Evolutionary conservation across 1,140 invertebrate genomes (phyloP).

Genomic region (Nymphalis io): DNA sequence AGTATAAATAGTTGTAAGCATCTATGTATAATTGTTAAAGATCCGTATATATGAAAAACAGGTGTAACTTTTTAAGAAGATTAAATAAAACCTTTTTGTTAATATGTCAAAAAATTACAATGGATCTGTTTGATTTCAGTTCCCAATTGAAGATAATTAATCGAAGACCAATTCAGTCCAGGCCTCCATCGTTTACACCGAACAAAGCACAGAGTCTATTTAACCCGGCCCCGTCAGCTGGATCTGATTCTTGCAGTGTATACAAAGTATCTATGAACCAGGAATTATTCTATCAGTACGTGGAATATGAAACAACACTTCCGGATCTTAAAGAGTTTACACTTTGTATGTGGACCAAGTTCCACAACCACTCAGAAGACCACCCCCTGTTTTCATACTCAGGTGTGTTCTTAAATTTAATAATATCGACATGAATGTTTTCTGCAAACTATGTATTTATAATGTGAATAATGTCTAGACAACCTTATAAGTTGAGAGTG

Average conservation of each 20-base stretch:
- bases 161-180: conserved; percentile 44
- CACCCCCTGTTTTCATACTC: conserved; percentile 91
- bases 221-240: conserved; percentile 41
- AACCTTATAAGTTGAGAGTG: no score
- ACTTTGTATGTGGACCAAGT: conserved; percentile 90
- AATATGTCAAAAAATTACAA: no score
- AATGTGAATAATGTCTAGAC: no score
- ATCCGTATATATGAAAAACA: no score
- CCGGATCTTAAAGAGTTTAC: conserved; percentile 91
- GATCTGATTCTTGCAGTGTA: conserved; percentile 82
- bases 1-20: no score
- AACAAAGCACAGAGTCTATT: conserved; percentile 48
- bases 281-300: conserved; percentile 85
- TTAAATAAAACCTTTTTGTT: no score
- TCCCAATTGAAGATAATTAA: conserved; percentile 64
- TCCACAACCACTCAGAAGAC: conserved; percentile 89
- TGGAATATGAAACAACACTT: conserved; percentile 86
- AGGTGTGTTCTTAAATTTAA: no score
- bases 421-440: no score
- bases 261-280: conserved; percentile 86
- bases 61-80: no score
- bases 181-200: conserved; percentile 37
- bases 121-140: conserved; percentile 37
- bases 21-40: no score
- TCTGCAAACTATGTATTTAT: no score